Evolutionary conservation across 2,888 invertebrate species (phyloP).

Genomic region (Polymixis flavicincta): DNA sequence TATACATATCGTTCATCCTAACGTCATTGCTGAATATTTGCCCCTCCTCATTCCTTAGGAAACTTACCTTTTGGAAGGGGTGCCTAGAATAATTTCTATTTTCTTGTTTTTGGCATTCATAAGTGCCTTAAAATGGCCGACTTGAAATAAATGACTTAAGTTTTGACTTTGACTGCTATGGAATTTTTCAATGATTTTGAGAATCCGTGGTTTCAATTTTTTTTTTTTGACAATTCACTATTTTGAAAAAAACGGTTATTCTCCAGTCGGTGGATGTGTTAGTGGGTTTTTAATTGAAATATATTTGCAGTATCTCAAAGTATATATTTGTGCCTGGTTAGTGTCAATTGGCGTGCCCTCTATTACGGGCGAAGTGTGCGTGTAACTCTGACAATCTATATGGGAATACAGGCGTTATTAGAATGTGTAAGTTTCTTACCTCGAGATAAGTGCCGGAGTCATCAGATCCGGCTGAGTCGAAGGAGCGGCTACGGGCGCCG

Average conservation of each 20-base stretch:
- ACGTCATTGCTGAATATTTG: neutral
- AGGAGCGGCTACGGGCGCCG: slow-evolving; percentile 94
- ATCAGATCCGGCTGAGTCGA: slow-evolving; percentile 94
- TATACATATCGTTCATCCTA: neutral
- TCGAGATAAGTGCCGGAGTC: slow-evolving; percentile 91
- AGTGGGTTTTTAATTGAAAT: neutral
- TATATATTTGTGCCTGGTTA: neutral
- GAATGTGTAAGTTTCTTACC: slow-evolving; percentile 70
- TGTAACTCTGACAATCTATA: neutral
- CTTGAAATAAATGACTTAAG: neutral
- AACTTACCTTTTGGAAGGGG: neutral
- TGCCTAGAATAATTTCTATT: neutral
- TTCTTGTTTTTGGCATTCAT: neutral
- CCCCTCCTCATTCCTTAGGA: neutral
- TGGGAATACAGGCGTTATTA: neutral
- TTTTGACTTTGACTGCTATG: neutral
- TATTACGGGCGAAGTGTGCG: neutral
- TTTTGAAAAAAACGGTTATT: neutral
- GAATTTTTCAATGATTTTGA: neutral
- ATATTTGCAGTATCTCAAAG: neutral
- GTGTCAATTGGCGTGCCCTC: too few relatives aligned
- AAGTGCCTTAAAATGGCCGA: neutral
- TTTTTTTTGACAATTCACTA: neutral
- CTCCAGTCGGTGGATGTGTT: neutral
- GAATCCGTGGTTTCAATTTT: neutral